Percentiles rank a stretch among this genome's conserved stretches.
These are phyloP conservation scores for Channallabes apus DNA, from an alignment of 2,797 vertebrate species.

Conservation along the genomic window DNA sequence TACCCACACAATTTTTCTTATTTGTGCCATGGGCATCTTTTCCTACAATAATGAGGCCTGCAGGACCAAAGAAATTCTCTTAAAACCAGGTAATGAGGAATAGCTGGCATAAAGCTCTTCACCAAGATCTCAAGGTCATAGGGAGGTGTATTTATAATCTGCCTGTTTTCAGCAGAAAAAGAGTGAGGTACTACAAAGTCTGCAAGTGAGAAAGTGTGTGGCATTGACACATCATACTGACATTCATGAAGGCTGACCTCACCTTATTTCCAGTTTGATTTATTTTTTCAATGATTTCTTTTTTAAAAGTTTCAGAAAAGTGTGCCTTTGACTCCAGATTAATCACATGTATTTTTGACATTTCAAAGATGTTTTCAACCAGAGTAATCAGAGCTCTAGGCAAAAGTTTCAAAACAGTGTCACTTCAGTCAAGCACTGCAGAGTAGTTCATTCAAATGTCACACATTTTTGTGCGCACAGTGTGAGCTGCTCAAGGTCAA, in stretches of 20 bases:
- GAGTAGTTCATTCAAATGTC: conserved; percentile 50
- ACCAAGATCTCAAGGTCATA: conserved; percentile 74
- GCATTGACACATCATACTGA: conserved; percentile 65
- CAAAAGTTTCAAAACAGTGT: conserved; percentile 50
- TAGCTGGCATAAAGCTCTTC: conserved; percentile 75
- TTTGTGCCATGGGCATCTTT: conserved; percentile 80
- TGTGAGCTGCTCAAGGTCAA: conserved; percentile 58
- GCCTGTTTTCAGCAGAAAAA: conserved; percentile 67
- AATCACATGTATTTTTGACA: conserved; percentile 49
- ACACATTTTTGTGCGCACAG: conserved; percentile 34
- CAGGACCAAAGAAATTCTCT: conserved; percentile 76
- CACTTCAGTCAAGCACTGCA: conserved; percentile 52
- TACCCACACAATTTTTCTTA: conserved; percentile 72
- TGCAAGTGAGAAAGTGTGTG: conserved; percentile 60
- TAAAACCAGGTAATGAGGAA: conserved; percentile 79
- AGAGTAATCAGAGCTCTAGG: conserved; percentile 54
- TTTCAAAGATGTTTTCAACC: conserved; percentile 51
- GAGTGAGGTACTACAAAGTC: neutral
- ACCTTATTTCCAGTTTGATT: conserved; percentile 52
- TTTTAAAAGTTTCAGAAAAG: conserved; percentile 15
- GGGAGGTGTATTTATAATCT: conserved; percentile 75
- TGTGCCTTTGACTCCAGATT: conserved; percentile 45
- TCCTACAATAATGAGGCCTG: conserved; percentile 82
- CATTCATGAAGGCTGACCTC: conserved; percentile 58
- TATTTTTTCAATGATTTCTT: conserved; percentile 36